A percentile compares a stretch with the other conserved stretches of the same genome.
These are phyloP conservation scores for Stramonita haemastoma DNA, from an alignment of 2,888 invertebrate species.

Conservation along the genomic window DNA sequence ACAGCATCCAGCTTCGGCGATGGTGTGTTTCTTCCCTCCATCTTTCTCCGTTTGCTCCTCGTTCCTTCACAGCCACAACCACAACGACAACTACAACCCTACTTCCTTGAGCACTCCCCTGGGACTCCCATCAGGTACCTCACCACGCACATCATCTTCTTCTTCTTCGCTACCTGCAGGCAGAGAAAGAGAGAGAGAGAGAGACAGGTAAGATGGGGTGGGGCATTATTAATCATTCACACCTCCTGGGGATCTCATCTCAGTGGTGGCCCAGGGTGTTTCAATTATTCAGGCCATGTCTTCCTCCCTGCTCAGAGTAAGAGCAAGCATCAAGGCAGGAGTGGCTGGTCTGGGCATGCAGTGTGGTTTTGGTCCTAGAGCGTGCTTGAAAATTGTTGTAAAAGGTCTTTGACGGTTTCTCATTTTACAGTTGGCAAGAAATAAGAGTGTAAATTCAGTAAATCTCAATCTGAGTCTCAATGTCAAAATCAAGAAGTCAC, in stretches of 20 bases:
- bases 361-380: too few species aligned
- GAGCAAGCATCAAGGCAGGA: too few species aligned
- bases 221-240: background rate
- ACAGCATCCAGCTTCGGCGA: slow-evolving; percentile 19
- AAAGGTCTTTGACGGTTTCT: too few species aligned
- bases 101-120: background rate
- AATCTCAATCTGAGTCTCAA: too few species aligned
- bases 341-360: too few species aligned
- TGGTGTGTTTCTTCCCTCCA: slow-evolving; percentile 26
- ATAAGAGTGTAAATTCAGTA: too few species aligned
- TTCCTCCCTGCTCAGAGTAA: background rate
- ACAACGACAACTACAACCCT: background rate
- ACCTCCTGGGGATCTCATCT: background rate
- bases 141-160: background rate
- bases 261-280: background rate
- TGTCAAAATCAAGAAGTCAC: too few species aligned
- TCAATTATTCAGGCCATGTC: background rate
- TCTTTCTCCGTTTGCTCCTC: background rate
- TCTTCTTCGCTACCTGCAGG: background rate
- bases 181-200: background rate
- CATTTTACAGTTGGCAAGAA: too few species aligned
- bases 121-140: background rate
- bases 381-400: too few species aligned
- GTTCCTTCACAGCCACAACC: background rate
- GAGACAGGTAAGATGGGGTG: background rate